Percentiles rank a stretch among this genome's conserved stretches.
Conservation (phyloP, 2,113 vertebrate species). For the Formicarius rufipectus region DNA sequence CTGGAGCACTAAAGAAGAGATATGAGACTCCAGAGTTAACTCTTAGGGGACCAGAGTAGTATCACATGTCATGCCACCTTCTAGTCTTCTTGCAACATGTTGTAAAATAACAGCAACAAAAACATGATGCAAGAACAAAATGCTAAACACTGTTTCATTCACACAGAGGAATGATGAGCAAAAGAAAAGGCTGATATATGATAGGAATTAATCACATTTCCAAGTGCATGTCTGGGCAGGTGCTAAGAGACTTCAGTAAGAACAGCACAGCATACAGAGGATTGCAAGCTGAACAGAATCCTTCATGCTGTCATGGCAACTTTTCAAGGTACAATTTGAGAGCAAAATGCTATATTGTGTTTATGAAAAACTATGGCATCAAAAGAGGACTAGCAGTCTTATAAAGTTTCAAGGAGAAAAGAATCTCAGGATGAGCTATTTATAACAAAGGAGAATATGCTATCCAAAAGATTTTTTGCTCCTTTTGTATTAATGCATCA, state of each 20-base stretch:
- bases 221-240: neutral
- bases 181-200: neutral
- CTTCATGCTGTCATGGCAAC: conserved; percentile 10
- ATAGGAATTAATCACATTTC: neutral
- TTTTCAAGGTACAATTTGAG: conserved; percentile 4
- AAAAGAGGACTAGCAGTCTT: neutral
- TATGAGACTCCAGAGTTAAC: neutral
- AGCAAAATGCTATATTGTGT: neutral
- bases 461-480: neutral
- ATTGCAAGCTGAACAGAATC: neutral
- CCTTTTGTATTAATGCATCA: neutral
- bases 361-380: neutral
- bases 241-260: neutral
- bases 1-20: neutral
- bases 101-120: neutral
- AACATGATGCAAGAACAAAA: neutral
- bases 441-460: neutral
- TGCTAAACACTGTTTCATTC: neutral
- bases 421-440: neutral
- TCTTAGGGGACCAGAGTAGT: neutral
- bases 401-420: neutral
- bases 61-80: neutral
- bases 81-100: neutral
- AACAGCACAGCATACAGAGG: neutral
- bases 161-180: neutral